Percentiles rank a stretch among this genome's conserved stretches.
phyloP scores from a whole-genome alignment of 2,888 invertebrate species.

The Cephus rjabovi region DNA sequence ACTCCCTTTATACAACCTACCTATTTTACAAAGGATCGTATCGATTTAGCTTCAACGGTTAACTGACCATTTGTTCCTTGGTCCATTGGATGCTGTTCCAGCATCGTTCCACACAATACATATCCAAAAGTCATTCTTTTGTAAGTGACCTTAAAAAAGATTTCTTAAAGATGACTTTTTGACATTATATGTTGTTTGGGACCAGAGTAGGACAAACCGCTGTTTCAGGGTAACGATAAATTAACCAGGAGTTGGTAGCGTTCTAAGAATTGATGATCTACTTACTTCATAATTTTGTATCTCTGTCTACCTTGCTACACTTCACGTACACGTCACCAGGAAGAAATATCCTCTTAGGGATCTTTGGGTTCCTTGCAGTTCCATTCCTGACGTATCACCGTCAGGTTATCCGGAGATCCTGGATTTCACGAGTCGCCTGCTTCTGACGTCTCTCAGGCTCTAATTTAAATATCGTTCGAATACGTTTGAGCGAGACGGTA shows the following conservation, averaged over 20 bases:
- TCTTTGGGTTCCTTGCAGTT: neutral
- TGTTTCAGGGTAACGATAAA: constrained; percentile 35
- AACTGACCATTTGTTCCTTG: constrained; percentile 33
- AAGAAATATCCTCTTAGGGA: neutral
- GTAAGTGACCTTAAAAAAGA: too few species aligned
- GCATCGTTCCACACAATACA: neutral
- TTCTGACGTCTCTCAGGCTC: constrained; percentile 26
- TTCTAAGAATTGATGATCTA: neutral
- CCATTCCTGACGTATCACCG: neutral
- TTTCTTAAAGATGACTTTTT: too few species aligned
- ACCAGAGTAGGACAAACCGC: neutral
- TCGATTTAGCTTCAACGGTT: neutral
- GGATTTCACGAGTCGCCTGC: constrained; percentile 8
- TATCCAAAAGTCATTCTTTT: too few species aligned
- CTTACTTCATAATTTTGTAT: neutral
- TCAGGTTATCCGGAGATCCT: neutral
- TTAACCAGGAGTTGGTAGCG: constrained; percentile 45
- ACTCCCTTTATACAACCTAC: neutral
- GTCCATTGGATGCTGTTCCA: neutral
- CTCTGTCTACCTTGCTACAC: neutral
- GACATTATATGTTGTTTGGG: too few species aligned
- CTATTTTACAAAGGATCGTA: neutral
- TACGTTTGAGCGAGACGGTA: constrained; percentile 13
- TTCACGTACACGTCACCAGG: neutral
- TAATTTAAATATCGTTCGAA: constrained; percentile 34